A percentile compares a stretch with the other conserved stretches of the same genome.
Evolutionary conservation across 37 sponge, comb jelly and placozoan species (phyloP).

Genomic region (Ephydatia muelleri): DNA sequence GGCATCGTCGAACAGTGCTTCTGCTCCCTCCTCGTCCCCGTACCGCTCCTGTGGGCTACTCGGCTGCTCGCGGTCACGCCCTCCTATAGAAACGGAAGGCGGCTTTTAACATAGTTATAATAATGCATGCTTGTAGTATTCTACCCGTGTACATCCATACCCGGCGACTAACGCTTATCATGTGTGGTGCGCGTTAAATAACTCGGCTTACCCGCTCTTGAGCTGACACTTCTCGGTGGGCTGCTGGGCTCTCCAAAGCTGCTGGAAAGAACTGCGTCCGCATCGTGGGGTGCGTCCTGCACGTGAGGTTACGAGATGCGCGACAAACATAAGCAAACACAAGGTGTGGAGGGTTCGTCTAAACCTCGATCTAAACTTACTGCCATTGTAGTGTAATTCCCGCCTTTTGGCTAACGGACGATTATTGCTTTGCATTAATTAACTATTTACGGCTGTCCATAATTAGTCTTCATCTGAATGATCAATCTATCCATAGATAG

Average conservation of each 20-base stretch:
- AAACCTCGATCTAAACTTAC: no score
- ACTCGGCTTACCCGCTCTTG: constrained; percentile 53
- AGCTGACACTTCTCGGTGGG: constrained; percentile 66
- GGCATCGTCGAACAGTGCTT: constrained; percentile 66
- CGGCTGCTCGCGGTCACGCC: constrained; percentile 32
- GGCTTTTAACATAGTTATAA: no score
- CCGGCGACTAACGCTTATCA: no score
- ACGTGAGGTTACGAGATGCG: background rate
- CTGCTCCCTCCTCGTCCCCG: constrained; percentile 64
- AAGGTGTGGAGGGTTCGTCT: no score
- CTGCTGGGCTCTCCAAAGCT: constrained; percentile 83
- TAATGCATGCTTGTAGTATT: no score
- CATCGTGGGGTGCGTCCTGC: background rate
- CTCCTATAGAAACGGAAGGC: background rate
- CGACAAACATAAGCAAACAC: background rate
- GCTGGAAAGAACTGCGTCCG: constrained; percentile 33
- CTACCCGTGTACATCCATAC: no score
- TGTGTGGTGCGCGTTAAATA: background rate
- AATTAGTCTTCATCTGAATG: no score
- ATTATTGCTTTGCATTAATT: no score
- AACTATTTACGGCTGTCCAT: no score
- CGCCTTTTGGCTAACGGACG: no score
- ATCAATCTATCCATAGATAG: no score
- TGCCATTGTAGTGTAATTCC: no score
- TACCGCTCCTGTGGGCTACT: constrained; percentile 40